phyloP scores from a whole-genome alignment of 1,140 invertebrate genomes.

The Helicoverpa armigera region DNA sequence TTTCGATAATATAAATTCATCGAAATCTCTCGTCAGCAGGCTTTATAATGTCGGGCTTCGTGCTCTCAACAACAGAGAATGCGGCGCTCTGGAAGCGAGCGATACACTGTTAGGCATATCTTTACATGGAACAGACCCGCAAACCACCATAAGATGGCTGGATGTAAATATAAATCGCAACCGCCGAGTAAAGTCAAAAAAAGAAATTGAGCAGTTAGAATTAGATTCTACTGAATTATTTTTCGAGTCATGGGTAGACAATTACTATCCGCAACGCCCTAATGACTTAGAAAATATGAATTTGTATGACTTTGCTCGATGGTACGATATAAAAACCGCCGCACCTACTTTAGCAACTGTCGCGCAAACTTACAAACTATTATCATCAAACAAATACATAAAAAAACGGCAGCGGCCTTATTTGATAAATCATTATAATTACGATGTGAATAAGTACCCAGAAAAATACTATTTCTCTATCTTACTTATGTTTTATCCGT shows the following conservation, averaged over 20 bases:
- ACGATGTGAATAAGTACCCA: no score
- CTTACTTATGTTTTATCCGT: constrained; percentile 26
- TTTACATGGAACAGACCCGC: constrained; percentile 67
- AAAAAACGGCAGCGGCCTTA: neutral
- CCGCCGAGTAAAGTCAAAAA: constrained; percentile 45
- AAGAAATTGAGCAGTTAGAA: constrained; percentile 28
- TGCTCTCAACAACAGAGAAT: constrained; percentile 65
- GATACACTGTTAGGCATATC: constrained; percentile 68
- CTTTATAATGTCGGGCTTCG: constrained; percentile 57
- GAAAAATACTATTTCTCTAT: constrained; percentile 33
- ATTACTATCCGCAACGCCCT: constrained; percentile 47
- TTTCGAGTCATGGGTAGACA: constrained; percentile 47
- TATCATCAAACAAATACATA: neutral
- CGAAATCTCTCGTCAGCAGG: constrained; percentile 11
- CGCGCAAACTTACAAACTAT: neutral
- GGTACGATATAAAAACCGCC: neutral
- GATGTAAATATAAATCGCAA: constrained; percentile 63
- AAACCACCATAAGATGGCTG: constrained; percentile 72
- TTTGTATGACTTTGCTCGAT: neutral
- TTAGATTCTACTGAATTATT: constrained; percentile 47
- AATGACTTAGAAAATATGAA: constrained; percentile 21
- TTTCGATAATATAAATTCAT: constrained; percentile 39
- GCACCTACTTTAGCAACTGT: neutral
- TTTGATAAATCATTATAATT: constrained; percentile 33
- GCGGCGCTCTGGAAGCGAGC: constrained; percentile 68